A percentile compares a stretch with the other conserved stretches of the same genome.
These are phyloP conservation scores for Pristionchus fissidentatus DNA, from an alignment of 2,888 invertebrate species.

Conservation along the genomic window DNA sequence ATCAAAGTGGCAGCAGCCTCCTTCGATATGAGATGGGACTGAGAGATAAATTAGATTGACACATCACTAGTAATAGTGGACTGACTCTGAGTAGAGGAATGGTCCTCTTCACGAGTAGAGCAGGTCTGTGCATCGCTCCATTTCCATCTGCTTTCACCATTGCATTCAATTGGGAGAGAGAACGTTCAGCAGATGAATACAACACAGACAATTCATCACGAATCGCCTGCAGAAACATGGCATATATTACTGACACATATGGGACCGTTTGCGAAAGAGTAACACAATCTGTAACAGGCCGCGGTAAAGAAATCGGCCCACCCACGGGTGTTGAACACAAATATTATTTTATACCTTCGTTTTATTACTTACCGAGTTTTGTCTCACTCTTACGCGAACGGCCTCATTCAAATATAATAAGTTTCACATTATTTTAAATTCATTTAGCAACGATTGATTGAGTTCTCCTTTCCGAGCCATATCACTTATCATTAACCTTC, in stretches of 20 bases:
- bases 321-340: no score
- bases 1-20: slow-evolving; percentile 42
- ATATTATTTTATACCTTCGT: no score
- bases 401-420: no score
- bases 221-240: slow-evolving; percentile 79
- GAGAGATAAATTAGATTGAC: background rate
- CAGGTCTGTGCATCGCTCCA: slow-evolving; percentile 42
- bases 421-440: background rate
- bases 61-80: background rate
- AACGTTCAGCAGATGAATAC: slow-evolving; percentile 58
- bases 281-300: no score
- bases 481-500: slow-evolving; percentile 75
- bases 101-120: slow-evolving; percentile 35
- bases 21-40: slow-evolving; percentile 34
- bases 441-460: no score
- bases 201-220: slow-evolving; percentile 82
- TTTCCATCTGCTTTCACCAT: slow-evolving; percentile 64
- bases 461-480: no score
- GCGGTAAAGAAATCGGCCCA: no score
- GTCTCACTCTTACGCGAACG: no score
- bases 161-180: slow-evolving; percentile 60
- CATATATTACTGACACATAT: no score
- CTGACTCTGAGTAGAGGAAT: slow-evolving; percentile 43
- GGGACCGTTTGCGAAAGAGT: no score
- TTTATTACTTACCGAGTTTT: no score